A percentile compares a stretch with the other conserved stretches of the same genome.
Evolutionary conservation across 2,113 vertebrate genomes (phyloP).

Genomic region (Jaculus jaculus): DNA sequence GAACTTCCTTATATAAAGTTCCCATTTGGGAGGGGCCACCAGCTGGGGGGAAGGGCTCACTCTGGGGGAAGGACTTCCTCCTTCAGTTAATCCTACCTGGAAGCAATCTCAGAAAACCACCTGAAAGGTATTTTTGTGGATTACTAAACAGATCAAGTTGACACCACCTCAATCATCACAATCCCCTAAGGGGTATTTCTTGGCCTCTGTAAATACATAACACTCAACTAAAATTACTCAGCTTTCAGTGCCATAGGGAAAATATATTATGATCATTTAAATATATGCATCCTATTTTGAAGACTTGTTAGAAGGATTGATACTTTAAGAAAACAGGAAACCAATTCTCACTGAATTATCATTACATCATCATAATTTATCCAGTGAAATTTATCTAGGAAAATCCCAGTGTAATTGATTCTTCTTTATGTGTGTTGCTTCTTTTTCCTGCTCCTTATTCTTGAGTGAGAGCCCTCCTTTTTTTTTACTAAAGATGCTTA

Average conservation of each 20-base stretch:
- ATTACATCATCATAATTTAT: slow-evolving; percentile 11
- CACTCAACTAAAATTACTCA: neutral
- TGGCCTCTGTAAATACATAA: neutral
- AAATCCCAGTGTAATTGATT: neutral
- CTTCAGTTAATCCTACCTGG: too few species aligned
- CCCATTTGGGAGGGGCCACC: too few species aligned
- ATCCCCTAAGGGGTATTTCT: neutral
- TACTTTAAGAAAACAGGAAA: slow-evolving; percentile 25
- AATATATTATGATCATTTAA: neutral
- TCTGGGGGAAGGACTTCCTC: too few species aligned
- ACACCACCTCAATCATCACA: too few species aligned
- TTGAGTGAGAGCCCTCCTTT: neutral
- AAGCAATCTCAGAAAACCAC: too few species aligned
- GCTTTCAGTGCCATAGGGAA: neutral
- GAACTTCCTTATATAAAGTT: too few species aligned
- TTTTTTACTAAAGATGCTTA: slow-evolving; percentile 16
- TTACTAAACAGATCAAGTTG: too few species aligned
- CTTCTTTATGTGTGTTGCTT: neutral
- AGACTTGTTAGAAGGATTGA: neutral
- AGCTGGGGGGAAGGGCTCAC: too few species aligned
- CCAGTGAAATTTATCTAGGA: neutral
- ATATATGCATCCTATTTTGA: neutral
- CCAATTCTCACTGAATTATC: neutral
- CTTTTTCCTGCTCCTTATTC: neutral
- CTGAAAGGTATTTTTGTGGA: too few species aligned